phyloP scores from a whole-genome alignment of 2,888 invertebrate genomes.

The Bimastos eiseni region DNA sequence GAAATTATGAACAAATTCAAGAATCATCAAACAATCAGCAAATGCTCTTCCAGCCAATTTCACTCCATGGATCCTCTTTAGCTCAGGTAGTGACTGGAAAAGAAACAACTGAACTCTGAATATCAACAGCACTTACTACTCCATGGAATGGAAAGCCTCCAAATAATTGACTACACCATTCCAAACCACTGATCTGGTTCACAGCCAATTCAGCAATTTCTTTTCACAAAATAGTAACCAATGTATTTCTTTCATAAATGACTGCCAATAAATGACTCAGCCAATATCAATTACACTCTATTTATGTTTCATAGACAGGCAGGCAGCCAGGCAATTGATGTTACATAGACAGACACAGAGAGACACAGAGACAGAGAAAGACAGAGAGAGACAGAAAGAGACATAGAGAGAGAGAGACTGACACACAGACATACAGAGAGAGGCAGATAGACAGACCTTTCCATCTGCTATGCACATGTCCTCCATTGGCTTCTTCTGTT shows the following conservation, averaged over 20 bases:
- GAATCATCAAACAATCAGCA: constrained; percentile 89
- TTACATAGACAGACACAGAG: neutral
- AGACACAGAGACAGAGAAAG: too few relatives aligned
- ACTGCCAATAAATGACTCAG: neutral
- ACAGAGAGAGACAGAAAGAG: constrained; percentile 42
- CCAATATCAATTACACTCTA: neutral
- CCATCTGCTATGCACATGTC: constrained; percentile 78
- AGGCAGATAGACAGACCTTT: constrained; percentile 47
- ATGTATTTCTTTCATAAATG: too few relatives aligned
- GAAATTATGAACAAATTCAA: constrained; percentile 94
- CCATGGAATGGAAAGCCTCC: neutral
- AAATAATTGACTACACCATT: neutral
- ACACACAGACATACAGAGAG: neutral
- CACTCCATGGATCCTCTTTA: constrained; percentile 78
- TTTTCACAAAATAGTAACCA: too few relatives aligned
- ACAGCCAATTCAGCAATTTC: too few relatives aligned
- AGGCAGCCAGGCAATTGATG: too few relatives aligned
- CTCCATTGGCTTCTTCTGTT: constrained; percentile 84
- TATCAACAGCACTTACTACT: neutral
- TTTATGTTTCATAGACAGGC: neutral
- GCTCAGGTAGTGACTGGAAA: constrained; percentile 59
- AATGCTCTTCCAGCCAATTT: constrained; percentile 84
- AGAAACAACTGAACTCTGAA: neutral
- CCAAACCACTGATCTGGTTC: too few relatives aligned
- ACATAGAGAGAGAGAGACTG: neutral